These are phyloP conservation scores for Ernsta delagoae DNA, from an alignment of 2,888 invertebrate genomes.

Conservation along the genomic window DNA sequence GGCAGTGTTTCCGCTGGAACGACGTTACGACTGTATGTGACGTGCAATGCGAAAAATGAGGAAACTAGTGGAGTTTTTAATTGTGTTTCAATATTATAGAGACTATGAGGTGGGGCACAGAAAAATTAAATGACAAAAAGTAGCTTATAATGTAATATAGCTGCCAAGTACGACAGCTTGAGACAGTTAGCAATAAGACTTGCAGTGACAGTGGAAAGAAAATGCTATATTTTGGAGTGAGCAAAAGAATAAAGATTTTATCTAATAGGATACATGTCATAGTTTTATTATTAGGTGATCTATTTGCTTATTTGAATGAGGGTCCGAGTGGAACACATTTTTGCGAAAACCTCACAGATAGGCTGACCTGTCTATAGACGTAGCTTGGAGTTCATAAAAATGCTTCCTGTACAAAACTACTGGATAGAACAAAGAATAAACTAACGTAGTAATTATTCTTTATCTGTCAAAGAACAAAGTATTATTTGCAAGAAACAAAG, in stretches of 20 bases:
- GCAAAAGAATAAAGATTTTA: too few relatives aligned
- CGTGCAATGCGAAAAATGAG: not conserved
- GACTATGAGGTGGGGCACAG: not conserved
- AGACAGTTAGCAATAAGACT: not conserved
- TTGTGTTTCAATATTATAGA: not conserved
- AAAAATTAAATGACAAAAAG: not conserved
- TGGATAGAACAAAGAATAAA: not conserved
- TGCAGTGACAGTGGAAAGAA: too few relatives aligned
- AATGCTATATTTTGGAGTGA: too few relatives aligned
- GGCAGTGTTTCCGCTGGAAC: conserved; percentile 6
- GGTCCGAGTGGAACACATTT: too few relatives aligned
- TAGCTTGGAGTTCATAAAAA: not conserved
- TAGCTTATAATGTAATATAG: not conserved
- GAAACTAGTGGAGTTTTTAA: conserved; percentile 1
- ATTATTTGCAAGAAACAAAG: not conserved
- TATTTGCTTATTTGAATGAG: too few relatives aligned
- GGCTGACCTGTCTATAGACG: not conserved
- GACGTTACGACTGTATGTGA: not conserved
- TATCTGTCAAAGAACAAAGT: not conserved
- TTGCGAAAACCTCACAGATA: too few relatives aligned
- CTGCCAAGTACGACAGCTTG: not conserved
- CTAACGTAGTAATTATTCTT: not conserved
- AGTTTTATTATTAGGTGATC: too few relatives aligned
- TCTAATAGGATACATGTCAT: too few relatives aligned
- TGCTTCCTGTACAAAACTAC: not conserved